Evolutionary conservation across 1,140 invertebrate genomes (phyloP).

Genomic region (Bombus vancouverensis): DNA sequence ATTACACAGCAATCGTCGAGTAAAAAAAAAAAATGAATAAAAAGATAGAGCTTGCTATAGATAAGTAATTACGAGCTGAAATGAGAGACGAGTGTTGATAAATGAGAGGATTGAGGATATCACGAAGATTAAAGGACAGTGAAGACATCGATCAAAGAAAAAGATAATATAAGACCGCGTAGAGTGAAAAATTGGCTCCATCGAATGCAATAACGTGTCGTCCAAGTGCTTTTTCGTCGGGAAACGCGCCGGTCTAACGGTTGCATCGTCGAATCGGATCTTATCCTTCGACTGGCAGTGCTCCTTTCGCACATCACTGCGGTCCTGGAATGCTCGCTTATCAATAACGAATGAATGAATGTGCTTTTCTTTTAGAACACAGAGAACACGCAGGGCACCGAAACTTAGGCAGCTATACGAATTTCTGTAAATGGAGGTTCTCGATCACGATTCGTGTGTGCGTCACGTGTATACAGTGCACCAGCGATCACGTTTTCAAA

Average conservation of each 20-base stretch:
- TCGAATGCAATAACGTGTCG: constrained; percentile 18
- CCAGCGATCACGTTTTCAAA: neutral
- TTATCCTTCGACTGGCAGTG: constrained; percentile 24
- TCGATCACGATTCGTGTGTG: neutral
- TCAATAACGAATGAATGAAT: constrained; percentile 40
- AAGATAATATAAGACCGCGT: no score
- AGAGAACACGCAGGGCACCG: constrained; percentile 14
- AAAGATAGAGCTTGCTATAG: neutral
- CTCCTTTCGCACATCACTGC: constrained; percentile 20
- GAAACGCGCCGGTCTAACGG: constrained; percentile 26
- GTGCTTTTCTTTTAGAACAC: constrained; percentile 17
- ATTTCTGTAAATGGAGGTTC: neutral
- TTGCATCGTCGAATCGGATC: neutral
- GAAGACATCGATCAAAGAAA: constrained; percentile 3
- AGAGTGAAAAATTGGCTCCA: neutral
- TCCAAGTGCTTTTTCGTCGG: constrained; percentile 57
- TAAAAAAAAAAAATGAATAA: neutral
- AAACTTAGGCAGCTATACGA: neutral
- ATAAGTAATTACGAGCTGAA: neutral
- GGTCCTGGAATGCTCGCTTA: constrained; percentile 54
- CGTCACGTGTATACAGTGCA: neutral
- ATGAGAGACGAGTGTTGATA: neutral
- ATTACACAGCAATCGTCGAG: neutral
- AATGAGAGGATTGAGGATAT: constrained; percentile 23
- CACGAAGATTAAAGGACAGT: neutral